Conservation (phyloP, 2,888 invertebrate genomes). For the Platycheirus albimanus region DNA sequence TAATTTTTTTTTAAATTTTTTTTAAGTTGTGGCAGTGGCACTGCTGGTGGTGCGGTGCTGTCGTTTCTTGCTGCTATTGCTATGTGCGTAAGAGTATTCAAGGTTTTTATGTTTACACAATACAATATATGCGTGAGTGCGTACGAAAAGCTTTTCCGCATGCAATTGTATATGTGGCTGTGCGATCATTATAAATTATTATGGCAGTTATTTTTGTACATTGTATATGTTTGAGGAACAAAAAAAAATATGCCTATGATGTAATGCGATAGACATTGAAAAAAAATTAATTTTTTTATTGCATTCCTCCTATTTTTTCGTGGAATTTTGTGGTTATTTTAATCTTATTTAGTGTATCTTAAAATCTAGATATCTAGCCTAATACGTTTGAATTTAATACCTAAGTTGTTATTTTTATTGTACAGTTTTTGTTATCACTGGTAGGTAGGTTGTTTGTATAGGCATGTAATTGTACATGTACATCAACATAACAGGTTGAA, state of each 20-base stretch:
- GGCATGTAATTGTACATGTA: too few species aligned
- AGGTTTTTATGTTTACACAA: slow-evolving; percentile 60
- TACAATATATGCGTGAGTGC: slow-evolving; percentile 56
- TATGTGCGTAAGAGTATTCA: slow-evolving; percentile 65
- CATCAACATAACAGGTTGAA: too few species aligned
- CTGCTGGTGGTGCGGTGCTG: slow-evolving; percentile 1
- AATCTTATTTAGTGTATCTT: not conserved
- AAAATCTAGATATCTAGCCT: too few species aligned
- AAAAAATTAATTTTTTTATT: slow-evolving; percentile 22
- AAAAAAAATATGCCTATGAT: slow-evolving; percentile 60
- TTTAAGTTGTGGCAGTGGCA: slow-evolving; percentile 47
- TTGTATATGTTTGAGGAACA: slow-evolving; percentile 15
- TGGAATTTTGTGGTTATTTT: slow-evolving; percentile 41
- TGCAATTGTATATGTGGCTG: slow-evolving; percentile 67
- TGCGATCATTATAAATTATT: slow-evolving; percentile 47
- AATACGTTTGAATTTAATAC: too few species aligned
- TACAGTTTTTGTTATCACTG: too few species aligned
- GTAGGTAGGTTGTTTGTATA: too few species aligned
- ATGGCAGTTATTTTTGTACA: slow-evolving; percentile 40
- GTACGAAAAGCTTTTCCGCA: slow-evolving; percentile 69
- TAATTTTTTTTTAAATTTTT: too few species aligned
- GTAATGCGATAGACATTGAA: slow-evolving; percentile 58
- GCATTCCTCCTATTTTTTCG: slow-evolving; percentile 16
- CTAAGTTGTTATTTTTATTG: too few species aligned
- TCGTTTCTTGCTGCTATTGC: slow-evolving; percentile 32